Evolutionary conservation across 2,113 vertebrate genomes (phyloP).

Genomic region (Mesitornis unicolor): DNA sequence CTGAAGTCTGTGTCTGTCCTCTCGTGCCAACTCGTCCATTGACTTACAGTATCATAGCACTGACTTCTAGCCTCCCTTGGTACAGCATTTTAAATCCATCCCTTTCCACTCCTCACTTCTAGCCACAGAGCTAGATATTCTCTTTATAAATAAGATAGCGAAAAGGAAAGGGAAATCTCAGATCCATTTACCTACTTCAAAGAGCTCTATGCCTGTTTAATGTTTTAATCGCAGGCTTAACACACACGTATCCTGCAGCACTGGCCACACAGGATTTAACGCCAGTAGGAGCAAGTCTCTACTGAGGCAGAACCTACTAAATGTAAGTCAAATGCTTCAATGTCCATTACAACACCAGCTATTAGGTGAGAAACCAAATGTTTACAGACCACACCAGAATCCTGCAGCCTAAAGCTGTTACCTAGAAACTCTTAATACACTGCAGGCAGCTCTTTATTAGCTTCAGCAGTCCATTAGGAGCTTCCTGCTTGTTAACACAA

Average conservation of each 20-base stretch:
- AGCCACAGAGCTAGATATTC: not conserved
- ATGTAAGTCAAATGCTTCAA: not conserved
- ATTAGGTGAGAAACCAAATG: not conserved
- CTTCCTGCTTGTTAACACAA: not conserved
- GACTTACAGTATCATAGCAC: not conserved
- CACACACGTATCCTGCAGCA: not conserved
- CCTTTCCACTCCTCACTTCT: not conserved
- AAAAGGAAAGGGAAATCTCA: not conserved
- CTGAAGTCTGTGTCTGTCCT: not conserved
- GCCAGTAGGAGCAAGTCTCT: not conserved
- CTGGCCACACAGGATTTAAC: not conserved
- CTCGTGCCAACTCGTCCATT: not conserved
- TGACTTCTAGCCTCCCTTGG: not conserved
- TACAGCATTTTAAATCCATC: not conserved
- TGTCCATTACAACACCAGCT: not conserved
- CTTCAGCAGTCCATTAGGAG: too few relatives aligned
- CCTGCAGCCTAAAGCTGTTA: not conserved
- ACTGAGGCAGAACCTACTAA: not conserved
- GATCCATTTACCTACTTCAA: not conserved
- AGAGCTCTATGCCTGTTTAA: not conserved
- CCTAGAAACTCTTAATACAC: not conserved
- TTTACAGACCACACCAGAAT: not conserved
- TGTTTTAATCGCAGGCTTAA: not conserved
- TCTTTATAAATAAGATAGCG: rapidly evolving
- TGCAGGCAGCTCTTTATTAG: not conserved